Conservation (phyloP, 2,888 invertebrate species). For the Andrena chrysosceles region DNA sequence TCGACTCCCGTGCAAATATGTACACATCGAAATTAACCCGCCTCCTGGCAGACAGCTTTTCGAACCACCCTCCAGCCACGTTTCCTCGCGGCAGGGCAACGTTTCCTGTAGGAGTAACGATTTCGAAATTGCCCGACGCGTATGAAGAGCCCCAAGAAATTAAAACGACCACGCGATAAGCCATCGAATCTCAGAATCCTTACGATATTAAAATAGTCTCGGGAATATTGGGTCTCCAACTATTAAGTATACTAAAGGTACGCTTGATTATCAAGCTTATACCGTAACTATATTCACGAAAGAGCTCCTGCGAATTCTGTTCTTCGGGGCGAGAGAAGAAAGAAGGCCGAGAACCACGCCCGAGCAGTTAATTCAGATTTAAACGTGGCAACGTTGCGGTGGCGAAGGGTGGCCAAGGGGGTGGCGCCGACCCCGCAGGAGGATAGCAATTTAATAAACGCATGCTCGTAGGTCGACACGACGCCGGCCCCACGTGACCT, state of each 20-base stretch:
- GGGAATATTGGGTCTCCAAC: too few relatives aligned
- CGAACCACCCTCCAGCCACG: conserved; percentile 24
- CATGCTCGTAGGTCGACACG: conserved; percentile 64
- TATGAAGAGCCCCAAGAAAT: not conserved
- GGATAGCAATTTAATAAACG: conserved; percentile 80
- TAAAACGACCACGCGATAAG: too few relatives aligned
- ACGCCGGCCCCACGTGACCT: conserved; percentile 63
- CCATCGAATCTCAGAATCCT: too few relatives aligned
- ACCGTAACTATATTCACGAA: too few relatives aligned
- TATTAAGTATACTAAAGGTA: too few relatives aligned
- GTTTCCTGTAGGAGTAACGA: not conserved
- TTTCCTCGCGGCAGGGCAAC: conserved; percentile 19
- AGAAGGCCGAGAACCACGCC: conserved; percentile 71
- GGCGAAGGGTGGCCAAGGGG: conserved; percentile 54
- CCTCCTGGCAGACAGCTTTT: conserved; percentile 47
- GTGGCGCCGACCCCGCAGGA: conserved; percentile 53
- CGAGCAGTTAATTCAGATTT: conserved; percentile 78
- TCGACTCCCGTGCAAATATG: conserved; percentile 59
- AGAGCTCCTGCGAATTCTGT: too few relatives aligned
- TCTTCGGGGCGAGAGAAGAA: conserved; percentile 11
- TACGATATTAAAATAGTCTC: too few relatives aligned
- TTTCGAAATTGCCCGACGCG: not conserved
- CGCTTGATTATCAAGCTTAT: not conserved
- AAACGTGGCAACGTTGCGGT: conserved; percentile 74
- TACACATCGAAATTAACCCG: conserved; percentile 66